Base-by-base conservation (phyloP, 1,140 invertebrate genomes). In the Drosophila arawakana region DNA sequence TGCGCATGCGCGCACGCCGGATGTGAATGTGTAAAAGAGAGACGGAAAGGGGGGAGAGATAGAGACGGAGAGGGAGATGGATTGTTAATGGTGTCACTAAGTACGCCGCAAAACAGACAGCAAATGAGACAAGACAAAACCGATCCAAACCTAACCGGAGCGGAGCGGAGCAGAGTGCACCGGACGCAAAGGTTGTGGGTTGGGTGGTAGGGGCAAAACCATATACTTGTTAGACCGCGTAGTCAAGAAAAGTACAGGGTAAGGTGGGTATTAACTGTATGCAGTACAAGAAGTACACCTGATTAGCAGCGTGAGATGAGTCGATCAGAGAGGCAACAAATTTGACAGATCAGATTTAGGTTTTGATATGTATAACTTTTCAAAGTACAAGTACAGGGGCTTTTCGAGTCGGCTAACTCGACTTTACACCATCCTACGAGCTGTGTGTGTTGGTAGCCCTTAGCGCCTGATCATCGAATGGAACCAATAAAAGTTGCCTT, bases 401-500 rank as follows among this genome's bases (percentile, higher is more conserved):
- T 30, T 30, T 30, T 30, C 2, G 4, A 3, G 25, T 30, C 25
- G 25, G 25, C 4, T 3, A 5, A 30, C 25, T 5, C 25, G 3
- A 3, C 25, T 30, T 0, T 5, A 30, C 25, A 30, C 2, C 6
- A 30, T 30, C 25, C 25, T 30, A 30, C 25, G 4, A 30, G 25
- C 6, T 47, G 15, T 47, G 18, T 21, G 37, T 37, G 34, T 37
- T 3, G 18, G 15, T 57, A 13, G 62, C 74, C 57, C 61, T 59
- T 54, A 75, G 46, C 37, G 68, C 25, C 75, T 90, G 83, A 91
- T 91, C 90, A 91, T 91, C 90, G 90, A 91, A 91, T 91, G 90
- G 90, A 91, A 91, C 90, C 85, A 91, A 91, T 91, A 91, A 90
- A 88, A 91, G 80, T 78, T 79, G 84, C 74, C 77, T 89, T 89